Percentiles rank a stretch among this genome's conserved stretches.
These are phyloP conservation scores for Leptinotarsa defecta DNA, from an alignment of 1,140 invertebrate genomes.

Conservation along the genomic window DNA sequence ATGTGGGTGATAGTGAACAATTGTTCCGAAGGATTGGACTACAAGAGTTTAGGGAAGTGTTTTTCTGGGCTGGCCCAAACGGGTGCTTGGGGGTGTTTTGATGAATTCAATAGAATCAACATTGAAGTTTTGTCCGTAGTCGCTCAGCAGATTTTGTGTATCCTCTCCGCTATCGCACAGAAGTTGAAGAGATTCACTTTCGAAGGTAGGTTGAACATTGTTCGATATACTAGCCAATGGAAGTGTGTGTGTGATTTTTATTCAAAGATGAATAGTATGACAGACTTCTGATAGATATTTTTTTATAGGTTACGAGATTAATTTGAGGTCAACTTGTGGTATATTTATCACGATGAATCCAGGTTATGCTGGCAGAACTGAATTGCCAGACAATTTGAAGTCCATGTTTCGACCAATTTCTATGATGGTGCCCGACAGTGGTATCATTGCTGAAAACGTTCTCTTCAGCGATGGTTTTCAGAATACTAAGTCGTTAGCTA, in stretches of 20 bases:
- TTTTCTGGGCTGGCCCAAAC: slow-evolving; percentile 76
- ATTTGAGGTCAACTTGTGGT: slow-evolving; percentile 75
- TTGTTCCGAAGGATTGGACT: slow-evolving; percentile 86
- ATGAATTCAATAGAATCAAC: slow-evolving; percentile 90
- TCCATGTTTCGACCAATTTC: slow-evolving; percentile 92
- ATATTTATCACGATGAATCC: slow-evolving; percentile 94
- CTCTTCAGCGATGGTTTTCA: slow-evolving; percentile 87
- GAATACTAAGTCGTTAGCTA: slow-evolving; percentile 75
- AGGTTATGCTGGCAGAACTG: slow-evolving; percentile 85
- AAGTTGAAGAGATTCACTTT: slow-evolving; percentile 73
- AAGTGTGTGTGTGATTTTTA: too few relatives aligned
- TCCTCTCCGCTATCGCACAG: slow-evolving; percentile 71
- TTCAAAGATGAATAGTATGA: too few relatives aligned
- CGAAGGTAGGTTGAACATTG: slow-evolving; percentile 64
- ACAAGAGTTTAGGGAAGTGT: slow-evolving; percentile 79
- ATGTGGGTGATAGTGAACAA: slow-evolving; percentile 89
- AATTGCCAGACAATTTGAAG: slow-evolving; percentile 89
- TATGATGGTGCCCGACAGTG: slow-evolving; percentile 91
- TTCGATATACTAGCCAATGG: too few relatives aligned
- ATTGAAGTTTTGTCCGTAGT: slow-evolving; percentile 89
- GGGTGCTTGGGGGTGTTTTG: slow-evolving; percentile 87
- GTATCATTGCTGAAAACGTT: slow-evolving; percentile 86
- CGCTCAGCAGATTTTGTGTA: slow-evolving; percentile 78
- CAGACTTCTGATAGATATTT: too few relatives aligned
- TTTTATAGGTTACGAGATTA: slow-evolving; percentile 63